Evolutionary conservation across 1,140 invertebrate genomes (phyloP).

Genomic region (Apis mellifera): Amel_HAv3.1 CM009938.2:5319501-5320000

Average conservation of each 20-base stretch:
- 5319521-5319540: conserved; percentile 30
- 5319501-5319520: conserved; percentile 36
- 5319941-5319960: neutral
- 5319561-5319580: conserved; percentile 34
- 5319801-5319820: neutral
- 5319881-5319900: too few relatives aligned
- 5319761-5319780: neutral
- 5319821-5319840: too few relatives aligned
- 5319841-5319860: too few relatives aligned
- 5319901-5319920: too few relatives aligned
- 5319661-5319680: neutral
- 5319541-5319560: neutral
- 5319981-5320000: neutral
- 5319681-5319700: neutral
- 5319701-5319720: neutral
- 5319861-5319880: too few relatives aligned
- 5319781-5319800: neutral
- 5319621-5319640: conserved; percentile 19
- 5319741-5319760: neutral
- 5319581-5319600: neutral
- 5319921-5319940: too few relatives aligned
- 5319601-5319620: neutral
- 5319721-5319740: neutral
- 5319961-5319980: too few relatives aligned
- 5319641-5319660: neutral